These are phyloP conservation scores for Anas capensis DNA, from an alignment of 2,797 vertebrate species.

Conservation along the genomic window DNA sequence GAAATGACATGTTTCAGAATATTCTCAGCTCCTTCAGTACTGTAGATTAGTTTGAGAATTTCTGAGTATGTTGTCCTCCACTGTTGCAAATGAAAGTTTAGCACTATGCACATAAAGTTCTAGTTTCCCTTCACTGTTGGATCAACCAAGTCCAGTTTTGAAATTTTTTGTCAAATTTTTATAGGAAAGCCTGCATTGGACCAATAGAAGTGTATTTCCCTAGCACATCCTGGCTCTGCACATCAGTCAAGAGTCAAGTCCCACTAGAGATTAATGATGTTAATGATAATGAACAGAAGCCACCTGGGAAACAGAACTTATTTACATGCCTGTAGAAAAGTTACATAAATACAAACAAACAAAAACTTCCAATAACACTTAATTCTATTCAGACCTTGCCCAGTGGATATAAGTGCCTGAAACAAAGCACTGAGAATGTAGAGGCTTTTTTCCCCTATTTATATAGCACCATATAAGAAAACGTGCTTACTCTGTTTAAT, in stretches of 20 bases:
- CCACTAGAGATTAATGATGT: too few relatives aligned
- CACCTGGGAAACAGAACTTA: neutral
- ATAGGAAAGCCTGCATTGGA: neutral
- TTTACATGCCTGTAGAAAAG: neutral
- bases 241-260: neutral
- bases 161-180: neutral
- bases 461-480: neutral
- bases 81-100: neutral
- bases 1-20: neutral
- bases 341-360: neutral
- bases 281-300: neutral
- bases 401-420: accelerated
- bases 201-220: neutral
- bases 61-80: neutral
- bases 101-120: neutral
- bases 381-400: neutral
- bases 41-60: neutral
- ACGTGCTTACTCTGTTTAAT: constrained; percentile 91
- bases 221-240: neutral
- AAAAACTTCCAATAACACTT: neutral
- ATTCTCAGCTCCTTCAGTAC: neutral
- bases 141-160: neutral
- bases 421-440: neutral
- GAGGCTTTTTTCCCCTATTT: neutral
- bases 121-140: neutral